Evolutionary conservation across 1,140 invertebrate species (phyloP), one percentile per base, ranked within the genome.

Genomic region (Globodera rostochiensis): DNA sequence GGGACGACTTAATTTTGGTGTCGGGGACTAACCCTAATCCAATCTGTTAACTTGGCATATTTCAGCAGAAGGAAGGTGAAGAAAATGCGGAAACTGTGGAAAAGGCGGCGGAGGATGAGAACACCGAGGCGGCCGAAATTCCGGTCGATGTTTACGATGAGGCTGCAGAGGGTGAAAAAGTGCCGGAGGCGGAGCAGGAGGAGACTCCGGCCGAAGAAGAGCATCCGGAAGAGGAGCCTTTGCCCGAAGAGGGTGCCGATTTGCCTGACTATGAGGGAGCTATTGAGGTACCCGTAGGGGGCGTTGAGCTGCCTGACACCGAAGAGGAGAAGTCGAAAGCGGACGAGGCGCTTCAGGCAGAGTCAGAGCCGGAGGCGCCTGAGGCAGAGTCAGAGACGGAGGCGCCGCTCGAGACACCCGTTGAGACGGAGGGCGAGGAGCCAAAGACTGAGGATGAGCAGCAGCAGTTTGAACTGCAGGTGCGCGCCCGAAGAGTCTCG

Each of bases 381-480:
- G 9, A 19, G 46, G 69, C 25, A 36, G 70, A 79, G 19, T 60
- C 57, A 15, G 57, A 66, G 13, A 47, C 73, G 45, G 45, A n/a
- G 36, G 45, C 53, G 45, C 13, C 19, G 46, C 45, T 21, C n/a
- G 53, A 53, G 8, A 79, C 36, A 25, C 21, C 53, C 70, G 73
- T 15, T 36, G 46, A 57, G 25, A 73, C 75, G 69, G 45, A 47
- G 8, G 50, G 25, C 19, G 75, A 36, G 4, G 69, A 71, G 69
- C 69, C 69, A 11, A 71, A 36, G 19, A 57, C 67, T 19, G 21
- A 83, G 74, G 71, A 69, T 45, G 77, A 77, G 79, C 70, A 83
- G 19, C 50, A 88, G 50, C 64, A 73, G 15, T 88, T 89, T 71
- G 82, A 87, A 57, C 84, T 90, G 57, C 85, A 85, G 74, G 84